phyloP scores from a whole-genome alignment of 1,140 invertebrate genomes.

The Cyrtorhinus lividipennis region DNA sequence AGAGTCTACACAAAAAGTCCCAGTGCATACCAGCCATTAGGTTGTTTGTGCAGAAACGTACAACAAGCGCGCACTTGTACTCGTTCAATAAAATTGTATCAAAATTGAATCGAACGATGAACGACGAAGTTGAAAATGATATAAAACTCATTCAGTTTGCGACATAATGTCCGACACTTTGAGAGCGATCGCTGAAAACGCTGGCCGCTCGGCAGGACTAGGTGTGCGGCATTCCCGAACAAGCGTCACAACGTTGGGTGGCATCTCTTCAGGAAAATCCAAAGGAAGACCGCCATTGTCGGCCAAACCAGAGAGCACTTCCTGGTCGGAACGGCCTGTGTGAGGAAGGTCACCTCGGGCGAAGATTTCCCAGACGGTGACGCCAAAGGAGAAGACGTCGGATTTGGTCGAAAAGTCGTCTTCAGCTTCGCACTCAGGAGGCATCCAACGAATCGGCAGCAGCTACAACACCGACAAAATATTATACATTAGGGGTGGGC shows the following conservation, averaged over 20 bases:
- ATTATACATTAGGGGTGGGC: slow-evolving; percentile 10
- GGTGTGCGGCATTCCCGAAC: slow-evolving; percentile 30
- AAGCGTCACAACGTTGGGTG: slow-evolving; percentile 28
- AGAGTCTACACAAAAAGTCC: too few species aligned
- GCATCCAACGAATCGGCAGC: slow-evolving; percentile 72
- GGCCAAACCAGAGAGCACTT: slow-evolving; percentile 48
- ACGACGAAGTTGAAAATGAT: too few species aligned
- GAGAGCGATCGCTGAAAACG: slow-evolving; percentile 28
- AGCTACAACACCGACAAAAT: slow-evolving; percentile 31
- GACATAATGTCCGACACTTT: slow-evolving; percentile 20
- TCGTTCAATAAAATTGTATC: too few species aligned
- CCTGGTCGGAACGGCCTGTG: slow-evolving; percentile 60
- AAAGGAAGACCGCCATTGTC: slow-evolving; percentile 32
- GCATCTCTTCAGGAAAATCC: slow-evolving; percentile 25
- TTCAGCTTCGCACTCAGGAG: slow-evolving; percentile 74
- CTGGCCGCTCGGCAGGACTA: slow-evolving; percentile 33
- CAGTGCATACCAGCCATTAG: too few species aligned
- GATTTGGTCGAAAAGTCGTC: slow-evolving; percentile 87
- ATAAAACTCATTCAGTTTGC: neutral
- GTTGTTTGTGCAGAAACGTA: too few species aligned
- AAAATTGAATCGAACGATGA: too few species aligned
- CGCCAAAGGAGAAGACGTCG: slow-evolving; percentile 84
- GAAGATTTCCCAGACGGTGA: slow-evolving; percentile 83
- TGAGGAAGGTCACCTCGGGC: slow-evolving; percentile 75
- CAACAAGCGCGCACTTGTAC: too few species aligned